Conservation (phyloP, 2,113 vertebrate species). For the Orthonyx spaldingii region DNA sequence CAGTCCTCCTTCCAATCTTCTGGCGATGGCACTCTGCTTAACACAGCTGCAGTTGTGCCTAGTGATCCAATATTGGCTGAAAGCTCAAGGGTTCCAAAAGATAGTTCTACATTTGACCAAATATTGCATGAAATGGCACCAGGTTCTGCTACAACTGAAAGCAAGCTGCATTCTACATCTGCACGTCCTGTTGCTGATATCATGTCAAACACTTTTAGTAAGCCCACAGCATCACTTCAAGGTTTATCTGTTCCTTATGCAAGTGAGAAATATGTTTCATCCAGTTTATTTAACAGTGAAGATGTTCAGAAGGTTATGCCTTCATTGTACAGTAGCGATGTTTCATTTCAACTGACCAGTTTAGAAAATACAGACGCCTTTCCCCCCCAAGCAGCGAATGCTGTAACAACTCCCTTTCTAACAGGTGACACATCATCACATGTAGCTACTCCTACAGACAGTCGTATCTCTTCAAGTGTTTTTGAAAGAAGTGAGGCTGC, state of each 20-base stretch:
- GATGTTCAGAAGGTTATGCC: slow-evolving; percentile 58
- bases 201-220: slow-evolving; percentile 51
- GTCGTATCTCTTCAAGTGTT: slow-evolving; percentile 10
- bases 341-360: slow-evolving; percentile 51
- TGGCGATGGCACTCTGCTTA: slow-evolving; percentile 62
- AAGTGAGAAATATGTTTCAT: slow-evolving; percentile 58
- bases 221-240: slow-evolving; percentile 54
- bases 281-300: slow-evolving; percentile 60
- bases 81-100: slow-evolving; percentile 56
- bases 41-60: slow-evolving; percentile 53
- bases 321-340: slow-evolving; percentile 51
- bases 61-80: slow-evolving; percentile 63
- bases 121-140: slow-evolving; percentile 60
- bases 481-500: slow-evolving; percentile 51
- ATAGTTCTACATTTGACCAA: slow-evolving; percentile 68
- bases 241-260: slow-evolving; percentile 58
- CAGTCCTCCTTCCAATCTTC: slow-evolving; percentile 69
- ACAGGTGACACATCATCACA: slow-evolving; percentile 21
- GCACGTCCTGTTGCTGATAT: slow-evolving; percentile 14
- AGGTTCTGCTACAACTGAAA: slow-evolving; percentile 61
- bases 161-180: slow-evolving; percentile 49
- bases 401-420: slow-evolving; percentile 56
- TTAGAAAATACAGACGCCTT: slow-evolving; percentile 56
- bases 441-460: slow-evolving; percentile 43
- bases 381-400: neutral